Evolutionary conservation across 2,113 vertebrate species (phyloP), one percentile per base, ranked within the genome.

Genomic region (Lota lota): DNA sequence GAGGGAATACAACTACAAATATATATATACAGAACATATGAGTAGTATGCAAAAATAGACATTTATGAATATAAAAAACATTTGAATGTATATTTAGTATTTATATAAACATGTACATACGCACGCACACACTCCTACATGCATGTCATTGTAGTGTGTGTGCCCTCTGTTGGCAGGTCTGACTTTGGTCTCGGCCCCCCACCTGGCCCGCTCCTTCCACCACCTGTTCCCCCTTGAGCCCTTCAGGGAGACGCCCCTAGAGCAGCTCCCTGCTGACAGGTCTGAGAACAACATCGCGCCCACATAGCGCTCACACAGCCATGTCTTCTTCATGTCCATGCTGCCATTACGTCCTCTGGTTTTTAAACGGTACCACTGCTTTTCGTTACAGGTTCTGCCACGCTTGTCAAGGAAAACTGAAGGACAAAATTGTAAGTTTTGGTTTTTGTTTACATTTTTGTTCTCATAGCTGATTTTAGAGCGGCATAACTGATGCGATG

Each of bases 181-280:
- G 79, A 98, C 96, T 0, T 87, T 99, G 80, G 97, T 99, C 56
- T 97, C 95, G 24, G 97, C 97, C n/a, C 96, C 97, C 62, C 97
- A 99, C 67, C 85, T 99, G 66, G 97, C 96, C 76, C 89, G 96
- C 15, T 99, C 97, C 66, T 99, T 99, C 63, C 97, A 99, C 78
- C 97, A 99, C 69, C 92, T 99, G n/a, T 99, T 99, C 87, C 97
- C 97, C 68, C 90, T 99, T 78, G 92, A 95, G 78, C 83, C 89
- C 24, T 99, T 98, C 79, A 86, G 84, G 83, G 97, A 99, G 90
- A 78, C 83, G 64, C 62, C 90, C 0, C 54, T 94, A 6, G 90
- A 93, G 70, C 89, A 94, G 28, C 83, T 90, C 68, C 83, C 88
- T 24, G 91, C 90, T 64, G 91, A 95, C 76, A 91, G 94, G 96